Percentiles rank a stretch among this genome's conserved stretches.
Conservation (phyloP, 2,113 vertebrate species). For the Pipra filicauda region DNA sequence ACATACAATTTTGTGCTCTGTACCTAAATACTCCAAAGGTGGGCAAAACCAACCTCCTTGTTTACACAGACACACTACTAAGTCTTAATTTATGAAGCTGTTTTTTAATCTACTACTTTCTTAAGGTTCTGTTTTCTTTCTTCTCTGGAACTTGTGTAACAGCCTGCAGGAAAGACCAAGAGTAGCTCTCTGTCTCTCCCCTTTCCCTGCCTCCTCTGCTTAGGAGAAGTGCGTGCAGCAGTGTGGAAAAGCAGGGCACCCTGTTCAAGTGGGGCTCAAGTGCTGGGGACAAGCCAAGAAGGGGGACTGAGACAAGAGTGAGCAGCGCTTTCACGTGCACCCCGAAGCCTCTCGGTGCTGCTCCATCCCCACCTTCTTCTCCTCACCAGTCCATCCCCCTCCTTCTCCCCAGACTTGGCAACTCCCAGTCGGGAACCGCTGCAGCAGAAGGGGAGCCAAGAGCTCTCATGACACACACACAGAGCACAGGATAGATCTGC, state of each 20-base stretch:
- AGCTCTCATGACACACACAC: background rate
- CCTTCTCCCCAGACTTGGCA: background rate
- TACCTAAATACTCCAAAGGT: background rate
- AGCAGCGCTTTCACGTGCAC: rapidly evolving
- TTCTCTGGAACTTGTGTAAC: background rate
- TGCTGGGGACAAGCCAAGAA: background rate
- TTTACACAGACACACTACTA: background rate
- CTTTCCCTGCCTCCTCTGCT: background rate
- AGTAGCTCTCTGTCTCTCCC: background rate
- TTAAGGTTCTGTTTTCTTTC: background rate
- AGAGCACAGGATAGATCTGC: background rate
- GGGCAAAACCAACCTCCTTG: background rate
- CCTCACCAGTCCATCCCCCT: background rate
- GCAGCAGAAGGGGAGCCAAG: background rate
- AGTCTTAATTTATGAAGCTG: background rate
- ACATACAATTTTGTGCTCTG: background rate
- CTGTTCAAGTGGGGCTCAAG: background rate
- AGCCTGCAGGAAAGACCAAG: background rate
- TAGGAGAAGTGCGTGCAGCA: rapidly evolving
- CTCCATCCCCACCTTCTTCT: background rate
- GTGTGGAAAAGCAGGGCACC: background rate
- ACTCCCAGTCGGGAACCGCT: background rate
- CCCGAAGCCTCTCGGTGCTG: rapidly evolving
- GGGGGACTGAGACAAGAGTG: background rate
- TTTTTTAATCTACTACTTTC: background rate